Evolutionary conservation across 2,888 invertebrate species (phyloP), one percentile per base, ranked within the genome.

Genomic region (Kuschelorhynchus macadamiae): DNA sequence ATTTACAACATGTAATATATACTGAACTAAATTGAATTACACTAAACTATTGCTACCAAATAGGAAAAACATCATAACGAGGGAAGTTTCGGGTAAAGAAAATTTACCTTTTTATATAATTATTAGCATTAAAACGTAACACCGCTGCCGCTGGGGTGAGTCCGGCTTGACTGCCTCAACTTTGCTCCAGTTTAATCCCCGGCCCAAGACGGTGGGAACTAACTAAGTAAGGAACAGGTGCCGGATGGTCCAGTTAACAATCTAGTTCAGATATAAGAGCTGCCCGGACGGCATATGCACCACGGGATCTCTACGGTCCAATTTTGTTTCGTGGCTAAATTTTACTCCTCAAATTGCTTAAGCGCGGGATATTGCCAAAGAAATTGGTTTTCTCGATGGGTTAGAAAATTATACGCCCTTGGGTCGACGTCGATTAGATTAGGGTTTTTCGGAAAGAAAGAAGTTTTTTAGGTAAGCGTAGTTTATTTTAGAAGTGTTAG

Each of bases 191-290:
- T 65, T 65, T 65, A 65, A 65, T 57, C 50, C 30, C 25, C 1
- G 3, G 16, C 41, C 46, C 46, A 59, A 69, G 63, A 70, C 52
- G 69, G 57, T 70, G 69, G 65, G 69, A 70, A 70, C 65, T 47
- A 42, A 49, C 60, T 65, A 70, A 65, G 56, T 70, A 60, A 49
- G 30, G 47, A 60, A 60, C 69, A 70, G 69, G 69, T 70, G 69
- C 55, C 46, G 46, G 41, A 52, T 32, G 56, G 55, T 57, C 57
- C 52, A 63, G 59, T 69, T 59, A 64, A 59, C 60, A 33, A 49
- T 47, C 47, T 62, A 66, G 60, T 59, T 55, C 47, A 42, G 60
- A 52, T 53, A 47, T 50, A 36, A 57, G 41, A 57, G 46, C 46
- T 14, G 61, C 16, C 49, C 30, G 44, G 55, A n/a, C n/a, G n/a